These are phyloP conservation scores for Microcebus griseorufus DNA, from an alignment of 2,113 vertebrate species.

Conservation along the genomic window DNA sequence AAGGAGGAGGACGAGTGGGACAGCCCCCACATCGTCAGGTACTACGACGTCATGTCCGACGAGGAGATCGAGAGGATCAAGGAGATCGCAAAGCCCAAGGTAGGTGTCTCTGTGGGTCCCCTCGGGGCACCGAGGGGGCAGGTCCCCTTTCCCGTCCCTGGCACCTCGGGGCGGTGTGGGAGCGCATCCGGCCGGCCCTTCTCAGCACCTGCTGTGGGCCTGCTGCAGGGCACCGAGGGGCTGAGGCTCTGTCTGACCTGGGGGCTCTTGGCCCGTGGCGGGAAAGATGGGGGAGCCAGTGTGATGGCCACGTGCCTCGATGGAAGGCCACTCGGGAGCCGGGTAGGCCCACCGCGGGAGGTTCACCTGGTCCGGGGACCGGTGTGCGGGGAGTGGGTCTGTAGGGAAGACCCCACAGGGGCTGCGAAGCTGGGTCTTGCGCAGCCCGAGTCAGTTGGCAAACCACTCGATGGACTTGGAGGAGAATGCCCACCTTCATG, in stretches of 20 bases:
- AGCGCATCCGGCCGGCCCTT: background rate
- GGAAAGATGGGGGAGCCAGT: background rate
- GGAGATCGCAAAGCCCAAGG: conserved; percentile 94
- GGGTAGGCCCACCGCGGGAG: background rate
- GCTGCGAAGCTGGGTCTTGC: background rate
- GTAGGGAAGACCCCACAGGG: background rate
- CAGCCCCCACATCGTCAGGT: conserved; percentile 95
- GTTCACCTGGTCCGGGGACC: background rate
- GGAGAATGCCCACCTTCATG: background rate
- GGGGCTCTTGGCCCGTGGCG: background rate
- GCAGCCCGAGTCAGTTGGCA: background rate
- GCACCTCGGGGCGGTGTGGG: background rate
- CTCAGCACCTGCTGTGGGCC: background rate
- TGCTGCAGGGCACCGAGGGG: background rate
- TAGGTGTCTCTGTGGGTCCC: conserved; percentile 77
- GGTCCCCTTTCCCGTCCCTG: background rate
- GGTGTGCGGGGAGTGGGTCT: background rate
- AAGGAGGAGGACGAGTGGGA: conserved; percentile 99
- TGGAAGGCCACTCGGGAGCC: background rate
- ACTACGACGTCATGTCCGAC: conserved; percentile 91
- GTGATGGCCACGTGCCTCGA: background rate
- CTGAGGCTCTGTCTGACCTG: background rate
- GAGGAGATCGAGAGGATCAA: conserved; percentile 95
- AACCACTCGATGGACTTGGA: background rate
- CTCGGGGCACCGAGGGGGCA: background rate